These are phyloP conservation scores for Ochropleura plecta DNA, from an alignment of 2,888 invertebrate species.

Conservation along the genomic window DNA sequence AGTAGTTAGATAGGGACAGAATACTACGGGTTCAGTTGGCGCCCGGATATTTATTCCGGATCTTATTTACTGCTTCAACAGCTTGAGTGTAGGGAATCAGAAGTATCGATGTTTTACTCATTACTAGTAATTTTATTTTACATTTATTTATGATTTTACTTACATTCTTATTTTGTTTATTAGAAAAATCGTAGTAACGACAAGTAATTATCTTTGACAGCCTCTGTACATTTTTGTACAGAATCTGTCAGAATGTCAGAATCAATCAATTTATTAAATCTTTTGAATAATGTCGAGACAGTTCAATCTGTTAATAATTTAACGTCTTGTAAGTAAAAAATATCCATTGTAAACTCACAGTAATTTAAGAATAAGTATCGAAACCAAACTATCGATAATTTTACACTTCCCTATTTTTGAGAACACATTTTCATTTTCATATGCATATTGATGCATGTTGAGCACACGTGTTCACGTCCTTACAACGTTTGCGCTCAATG, in stretches of 20 bases:
- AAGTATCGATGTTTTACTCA: conserved; percentile 46
- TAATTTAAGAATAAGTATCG: background rate
- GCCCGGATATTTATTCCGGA: conserved; percentile 86
- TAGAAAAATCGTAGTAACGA: background rate
- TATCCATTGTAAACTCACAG: background rate
- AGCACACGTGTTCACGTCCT: conserved; percentile 73
- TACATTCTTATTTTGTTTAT: background rate
- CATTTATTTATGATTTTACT: no score
- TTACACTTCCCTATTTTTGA: conserved; percentile 19
- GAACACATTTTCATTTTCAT: conserved; percentile 82
- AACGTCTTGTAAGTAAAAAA: background rate
- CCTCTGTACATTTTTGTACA: no score
- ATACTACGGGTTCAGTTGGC: conserved; percentile 73
- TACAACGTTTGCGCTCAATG: conserved; percentile 59
- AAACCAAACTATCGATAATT: conserved; percentile 19
- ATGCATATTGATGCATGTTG: conserved; percentile 79
- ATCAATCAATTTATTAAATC: background rate
- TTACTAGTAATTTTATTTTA: background rate
- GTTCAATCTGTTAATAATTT: background rate
- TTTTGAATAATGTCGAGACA: background rate
- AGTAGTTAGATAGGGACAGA: conserved; percentile 67
- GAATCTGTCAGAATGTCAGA: no score
- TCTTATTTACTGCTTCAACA: conserved; percentile 85
- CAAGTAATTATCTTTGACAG: no score
- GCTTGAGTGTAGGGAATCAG: conserved; percentile 68